These are phyloP conservation scores for Montifringilla adamsi DNA, from an alignment of 2,113 vertebrate species.

Conservation along the genomic window DNA sequence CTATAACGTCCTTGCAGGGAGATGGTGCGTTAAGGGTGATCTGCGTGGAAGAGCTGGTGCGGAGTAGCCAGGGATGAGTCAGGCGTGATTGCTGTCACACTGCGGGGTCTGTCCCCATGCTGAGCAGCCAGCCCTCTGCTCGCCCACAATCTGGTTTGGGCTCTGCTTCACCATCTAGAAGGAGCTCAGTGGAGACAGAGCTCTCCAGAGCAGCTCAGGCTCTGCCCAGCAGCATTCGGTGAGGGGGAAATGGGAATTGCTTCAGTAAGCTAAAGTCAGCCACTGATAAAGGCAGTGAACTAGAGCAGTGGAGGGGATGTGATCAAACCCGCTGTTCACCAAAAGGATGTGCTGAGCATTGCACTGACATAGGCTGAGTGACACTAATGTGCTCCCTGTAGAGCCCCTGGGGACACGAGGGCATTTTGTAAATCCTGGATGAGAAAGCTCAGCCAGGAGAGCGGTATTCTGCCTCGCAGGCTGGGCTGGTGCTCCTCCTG, in stretches of 20 bases:
- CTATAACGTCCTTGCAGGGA: background rate
- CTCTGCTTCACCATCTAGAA: background rate
- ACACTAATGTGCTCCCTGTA: background rate
- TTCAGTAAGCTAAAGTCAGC: background rate
- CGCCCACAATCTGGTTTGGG: background rate
- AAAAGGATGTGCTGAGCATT: background rate
- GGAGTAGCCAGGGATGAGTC: background rate
- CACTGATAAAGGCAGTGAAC: background rate
- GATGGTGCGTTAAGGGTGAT: background rate
- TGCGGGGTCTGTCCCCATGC: fast-evolving
- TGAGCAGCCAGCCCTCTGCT: background rate
- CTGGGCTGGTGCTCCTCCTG: background rate
- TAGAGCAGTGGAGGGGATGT: background rate
- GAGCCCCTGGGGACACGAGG: background rate
- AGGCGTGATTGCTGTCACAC: background rate
- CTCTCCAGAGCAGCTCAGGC: background rate
- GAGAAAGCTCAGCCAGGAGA: background rate
- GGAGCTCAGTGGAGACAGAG: background rate
- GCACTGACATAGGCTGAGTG: background rate
- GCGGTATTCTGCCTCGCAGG: background rate
- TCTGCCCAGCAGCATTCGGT: background rate
- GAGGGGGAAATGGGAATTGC: background rate
- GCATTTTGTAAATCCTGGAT: background rate
- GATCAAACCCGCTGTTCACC: background rate
- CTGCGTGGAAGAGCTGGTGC: background rate